Evolutionary conservation across 2,113 vertebrate genomes (phyloP), one percentile per base, ranked within the genome.

Genomic region (Theristicus caerulescens): DNA sequence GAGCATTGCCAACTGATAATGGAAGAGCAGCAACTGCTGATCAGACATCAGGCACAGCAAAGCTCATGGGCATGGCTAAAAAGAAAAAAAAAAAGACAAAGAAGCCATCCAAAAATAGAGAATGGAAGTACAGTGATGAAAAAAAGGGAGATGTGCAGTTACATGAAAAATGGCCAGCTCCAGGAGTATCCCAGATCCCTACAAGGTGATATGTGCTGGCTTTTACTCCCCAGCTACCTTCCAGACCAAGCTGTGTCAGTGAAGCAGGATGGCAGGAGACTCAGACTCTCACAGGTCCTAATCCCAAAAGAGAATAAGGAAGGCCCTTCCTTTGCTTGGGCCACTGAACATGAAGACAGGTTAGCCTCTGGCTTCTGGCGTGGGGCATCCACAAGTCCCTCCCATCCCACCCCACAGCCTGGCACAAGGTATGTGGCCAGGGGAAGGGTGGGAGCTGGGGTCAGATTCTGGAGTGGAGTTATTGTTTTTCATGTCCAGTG

Each of bases 1-100:
- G 86, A 94, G 18, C 42, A 14, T 79, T 92, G 86, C 70, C 94
- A 95, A 0, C 38, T 54, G 92, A 79, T 92, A 96, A 96, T 86
- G 72, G 92, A 94, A 93, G 79, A 83, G 32, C 74, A 88, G 73
- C 57, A 49, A 22, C 61, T 80, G 57, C 62, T 86, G 59, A 90
- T 88, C 65, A 95, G 84, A 69, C n/a, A 82, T 51, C 58, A 81
- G 78, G 69, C 52, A 93, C n/a, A 72, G 73, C 62, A 76, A 71
- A 92, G 59, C 49, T 71, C 46, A 19, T 61, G 73, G 59, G 49
- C 82, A 85, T 51, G 64, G 47, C 38, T 69, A 51, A 87, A 93
- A 64, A 38, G 5, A 13, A 22, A 11, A 61, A 76, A 70, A 74
- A 18, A 11, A 52, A 46, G 11, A 18, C 54, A 61, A 73, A 79